Evolutionary conservation across 2,797 vertebrate genomes (phyloP).

Genomic region (Hafferia zeledoni): DNA sequence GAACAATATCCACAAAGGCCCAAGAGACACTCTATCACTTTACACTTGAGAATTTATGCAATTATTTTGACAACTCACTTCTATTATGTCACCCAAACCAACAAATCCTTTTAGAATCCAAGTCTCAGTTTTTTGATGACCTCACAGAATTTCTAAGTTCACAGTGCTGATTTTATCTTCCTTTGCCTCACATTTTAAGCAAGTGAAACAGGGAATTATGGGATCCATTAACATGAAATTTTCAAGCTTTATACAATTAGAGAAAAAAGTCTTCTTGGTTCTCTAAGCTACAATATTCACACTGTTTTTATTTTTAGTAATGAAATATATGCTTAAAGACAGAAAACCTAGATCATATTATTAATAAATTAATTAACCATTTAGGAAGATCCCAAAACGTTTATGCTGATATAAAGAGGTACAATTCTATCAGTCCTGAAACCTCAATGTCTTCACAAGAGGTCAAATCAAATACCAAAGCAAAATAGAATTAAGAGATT

Average conservation of each 20-base stretch:
- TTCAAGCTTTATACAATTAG: neutral
- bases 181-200: neutral
- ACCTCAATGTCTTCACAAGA: neutral
- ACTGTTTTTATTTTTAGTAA: slow-evolving; percentile 12
- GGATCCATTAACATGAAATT: neutral
- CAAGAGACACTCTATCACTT: neutral
- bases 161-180: neutral
- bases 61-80: neutral
- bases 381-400: neutral
- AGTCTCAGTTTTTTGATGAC: neutral
- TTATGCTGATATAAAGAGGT: neutral
- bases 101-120: neutral
- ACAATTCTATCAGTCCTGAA: neutral
- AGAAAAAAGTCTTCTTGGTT: neutral
- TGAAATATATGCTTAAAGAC: neutral
- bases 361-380: neutral
- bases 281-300: neutral
- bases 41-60: neutral
- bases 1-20: neutral
- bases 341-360: neutral
- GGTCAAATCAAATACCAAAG: neutral
- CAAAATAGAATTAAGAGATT: neutral
- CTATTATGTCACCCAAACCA: neutral
- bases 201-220: neutral
- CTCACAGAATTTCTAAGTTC: neutral